Conservation (phyloP, 2,113 vertebrate genomes). For the Tinamus guttatus region DNA sequence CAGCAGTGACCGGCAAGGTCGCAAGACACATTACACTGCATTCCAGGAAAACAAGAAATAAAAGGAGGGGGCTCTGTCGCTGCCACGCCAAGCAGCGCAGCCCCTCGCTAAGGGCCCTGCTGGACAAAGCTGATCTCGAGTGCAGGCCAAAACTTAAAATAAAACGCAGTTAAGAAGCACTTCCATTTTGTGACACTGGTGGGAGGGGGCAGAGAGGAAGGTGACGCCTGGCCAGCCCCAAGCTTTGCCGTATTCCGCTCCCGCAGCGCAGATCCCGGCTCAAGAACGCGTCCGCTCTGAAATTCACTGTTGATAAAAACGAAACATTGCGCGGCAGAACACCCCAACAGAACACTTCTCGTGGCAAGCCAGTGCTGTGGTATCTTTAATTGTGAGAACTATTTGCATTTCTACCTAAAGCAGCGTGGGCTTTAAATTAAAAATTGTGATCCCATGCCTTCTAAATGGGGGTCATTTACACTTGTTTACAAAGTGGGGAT, state of each 20-base stretch:
- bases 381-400: not conserved
- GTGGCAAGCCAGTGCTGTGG: not conserved
- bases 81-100: not conserved
- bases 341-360: not conserved
- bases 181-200: not conserved
- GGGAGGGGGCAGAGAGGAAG: not conserved
- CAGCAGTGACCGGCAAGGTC: not conserved
- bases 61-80: not conserved
- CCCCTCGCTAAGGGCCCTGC: not conserved
- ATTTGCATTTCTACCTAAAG: conserved; percentile 18
- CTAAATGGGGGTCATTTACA: not conserved
- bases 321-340: not conserved
- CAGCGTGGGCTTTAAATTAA: conserved; percentile 13
- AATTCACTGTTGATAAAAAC: not conserved
- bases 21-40: not conserved
- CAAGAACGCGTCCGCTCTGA: not conserved
- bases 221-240: not conserved
- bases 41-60: not conserved
- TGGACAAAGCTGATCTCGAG: not conserved
- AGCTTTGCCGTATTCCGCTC: not conserved
- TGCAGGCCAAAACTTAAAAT: conserved; percentile 13
- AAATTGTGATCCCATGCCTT: not conserved
- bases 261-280: not conserved
- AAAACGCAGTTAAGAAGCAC: not conserved
- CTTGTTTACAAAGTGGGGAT: not conserved